Conservation (phyloP, 2,888 invertebrate species). For the Sphecodes monilicornis region DNA sequence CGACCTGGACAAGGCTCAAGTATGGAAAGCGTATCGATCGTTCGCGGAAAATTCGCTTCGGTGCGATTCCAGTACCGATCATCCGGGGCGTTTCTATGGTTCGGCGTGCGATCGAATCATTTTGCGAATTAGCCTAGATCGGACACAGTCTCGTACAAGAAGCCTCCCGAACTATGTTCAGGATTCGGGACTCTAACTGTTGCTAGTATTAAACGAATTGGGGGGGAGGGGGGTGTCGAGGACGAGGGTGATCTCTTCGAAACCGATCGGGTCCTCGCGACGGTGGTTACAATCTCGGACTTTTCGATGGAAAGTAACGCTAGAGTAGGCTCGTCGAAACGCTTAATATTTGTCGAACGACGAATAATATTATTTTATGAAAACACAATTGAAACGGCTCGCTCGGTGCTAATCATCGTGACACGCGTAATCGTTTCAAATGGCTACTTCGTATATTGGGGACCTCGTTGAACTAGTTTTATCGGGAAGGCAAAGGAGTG, state of each 20-base stretch:
- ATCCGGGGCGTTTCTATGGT: background rate
- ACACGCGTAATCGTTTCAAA: slow-evolving; percentile 15
- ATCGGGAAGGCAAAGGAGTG: too few relatives aligned
- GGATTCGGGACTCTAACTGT: background rate
- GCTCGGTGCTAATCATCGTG: slow-evolving; percentile 2
- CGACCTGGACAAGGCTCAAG: too few relatives aligned
- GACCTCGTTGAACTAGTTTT: slow-evolving; percentile 5
- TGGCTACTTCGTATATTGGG: slow-evolving; percentile 6
- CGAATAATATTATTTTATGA: slow-evolving; percentile 11
- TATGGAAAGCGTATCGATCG: background rate
- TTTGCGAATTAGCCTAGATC: background rate
- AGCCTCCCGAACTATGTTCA: background rate
- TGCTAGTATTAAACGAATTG: slow-evolving; percentile 8
- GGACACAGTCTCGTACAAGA: background rate
- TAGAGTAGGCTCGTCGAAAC: background rate
- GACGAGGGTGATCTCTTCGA: background rate
- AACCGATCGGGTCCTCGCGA: background rate
- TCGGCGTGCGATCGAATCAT: background rate
- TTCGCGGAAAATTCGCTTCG: background rate
- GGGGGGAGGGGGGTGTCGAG: background rate
- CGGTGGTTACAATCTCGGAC: background rate
- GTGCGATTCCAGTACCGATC: background rate
- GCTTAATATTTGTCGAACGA: background rate
- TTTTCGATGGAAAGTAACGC: background rate
- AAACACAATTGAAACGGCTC: background rate